phyloP scores from a whole-genome alignment of 1,140 invertebrate species.

The Xylocopa sonorina region DNA sequence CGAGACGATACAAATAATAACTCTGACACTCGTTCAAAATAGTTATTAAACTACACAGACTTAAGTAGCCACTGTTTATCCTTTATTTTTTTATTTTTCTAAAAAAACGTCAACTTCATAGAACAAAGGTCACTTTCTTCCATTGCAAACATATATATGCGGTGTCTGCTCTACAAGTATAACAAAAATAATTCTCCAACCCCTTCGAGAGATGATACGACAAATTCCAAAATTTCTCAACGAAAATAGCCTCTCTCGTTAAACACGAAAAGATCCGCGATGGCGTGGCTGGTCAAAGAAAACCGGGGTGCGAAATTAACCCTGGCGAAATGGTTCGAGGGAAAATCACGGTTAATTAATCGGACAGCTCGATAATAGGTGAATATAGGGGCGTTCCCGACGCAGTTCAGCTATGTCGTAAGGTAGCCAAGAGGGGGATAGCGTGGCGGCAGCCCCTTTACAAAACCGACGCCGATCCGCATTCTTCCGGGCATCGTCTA shows the following conservation, averaged over 20 bases:
- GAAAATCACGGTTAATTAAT: slow-evolving; percentile 26
- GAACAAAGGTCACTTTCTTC: too few species aligned
- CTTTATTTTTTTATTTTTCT: too few species aligned
- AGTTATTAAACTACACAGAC: not conserved
- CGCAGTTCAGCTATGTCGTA: not conserved
- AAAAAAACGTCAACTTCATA: too few species aligned
- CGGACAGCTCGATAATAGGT: not conserved
- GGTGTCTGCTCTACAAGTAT: too few species aligned
- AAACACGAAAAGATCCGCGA: not conserved
- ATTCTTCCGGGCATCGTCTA: slow-evolving; percentile 16
- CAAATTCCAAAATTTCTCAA: too few species aligned
- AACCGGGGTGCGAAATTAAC: not conserved
- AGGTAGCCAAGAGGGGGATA: not conserved
- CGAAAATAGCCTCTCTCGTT: too few species aligned
- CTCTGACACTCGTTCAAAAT: too few species aligned
- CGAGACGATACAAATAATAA: not conserved
- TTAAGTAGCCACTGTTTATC: not conserved
- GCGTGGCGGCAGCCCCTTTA: not conserved
- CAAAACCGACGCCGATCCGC: slow-evolving; percentile 24
- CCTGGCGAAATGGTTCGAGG: not conserved
- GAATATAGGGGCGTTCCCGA: not conserved
- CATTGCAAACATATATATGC: too few species aligned
- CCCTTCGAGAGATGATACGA: too few species aligned
- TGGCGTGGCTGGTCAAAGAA: too few species aligned
- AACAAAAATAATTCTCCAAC: too few species aligned